phyloP scores from a whole-genome alignment of 2,888 invertebrate species.

The Drosophila neotestacea region DNA sequence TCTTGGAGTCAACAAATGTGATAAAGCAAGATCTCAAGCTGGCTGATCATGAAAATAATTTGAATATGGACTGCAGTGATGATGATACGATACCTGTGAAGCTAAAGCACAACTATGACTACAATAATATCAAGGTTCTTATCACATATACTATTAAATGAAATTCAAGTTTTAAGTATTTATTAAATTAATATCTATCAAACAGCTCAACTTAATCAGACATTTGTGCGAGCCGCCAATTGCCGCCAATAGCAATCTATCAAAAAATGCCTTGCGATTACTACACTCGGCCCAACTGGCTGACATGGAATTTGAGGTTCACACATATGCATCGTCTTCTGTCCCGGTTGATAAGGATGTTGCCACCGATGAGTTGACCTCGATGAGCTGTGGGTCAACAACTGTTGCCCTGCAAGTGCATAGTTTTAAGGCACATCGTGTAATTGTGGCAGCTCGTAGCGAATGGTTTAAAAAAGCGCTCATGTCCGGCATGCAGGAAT shows the following conservation, averaged over 20 bases:
- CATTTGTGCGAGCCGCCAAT: neutral
- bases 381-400: neutral
- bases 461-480: neutral
- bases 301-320: neutral
- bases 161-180: neutral
- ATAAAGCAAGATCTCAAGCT: too few species aligned
- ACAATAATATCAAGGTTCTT: too few species aligned
- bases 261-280: neutral
- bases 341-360: neutral
- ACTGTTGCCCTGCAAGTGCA: neutral
- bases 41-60: too few species aligned
- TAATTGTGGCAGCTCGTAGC: neutral
- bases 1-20: too few species aligned
- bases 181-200: neutral
- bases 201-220: neutral
- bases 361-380: neutral
- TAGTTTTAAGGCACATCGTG: neutral
- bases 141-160: neutral
- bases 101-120: too few species aligned
- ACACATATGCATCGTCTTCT: neutral
- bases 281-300: neutral
- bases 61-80: too few species aligned
- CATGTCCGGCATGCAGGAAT: neutral
- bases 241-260: neutral
- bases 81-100: too few species aligned